Evolutionary conservation across 2,888 invertebrate genomes (phyloP).

Genomic region (Cabera pusaria): DNA sequence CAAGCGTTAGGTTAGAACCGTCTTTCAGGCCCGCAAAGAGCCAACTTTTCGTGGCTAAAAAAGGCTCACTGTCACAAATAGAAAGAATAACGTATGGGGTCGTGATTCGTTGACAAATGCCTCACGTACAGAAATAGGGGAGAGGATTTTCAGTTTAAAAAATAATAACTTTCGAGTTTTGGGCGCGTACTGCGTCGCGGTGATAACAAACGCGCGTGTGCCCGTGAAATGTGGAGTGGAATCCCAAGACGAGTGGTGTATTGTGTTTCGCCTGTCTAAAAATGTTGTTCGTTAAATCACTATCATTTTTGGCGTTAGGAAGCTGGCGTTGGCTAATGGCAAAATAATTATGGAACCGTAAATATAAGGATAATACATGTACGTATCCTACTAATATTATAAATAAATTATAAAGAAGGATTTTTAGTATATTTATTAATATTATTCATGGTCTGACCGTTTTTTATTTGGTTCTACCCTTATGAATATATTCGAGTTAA

Average conservation of each 20-base stretch:
- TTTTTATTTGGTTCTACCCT: too few species aligned
- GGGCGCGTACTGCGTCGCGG: constrained; percentile 37
- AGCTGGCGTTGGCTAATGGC: too few species aligned
- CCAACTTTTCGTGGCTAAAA: constrained; percentile 14
- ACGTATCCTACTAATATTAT: too few species aligned
- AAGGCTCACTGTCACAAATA: constrained; percentile 26
- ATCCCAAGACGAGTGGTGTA: constrained; percentile 14
- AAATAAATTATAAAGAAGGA: too few species aligned
- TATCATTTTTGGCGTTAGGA: too few species aligned
- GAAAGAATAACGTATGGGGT: constrained; percentile 41
- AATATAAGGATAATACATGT: too few species aligned
- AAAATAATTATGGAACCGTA: too few species aligned
- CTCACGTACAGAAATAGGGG: constrained; percentile 43
- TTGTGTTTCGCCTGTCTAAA: constrained; percentile 24
- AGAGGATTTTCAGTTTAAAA: constrained; percentile 48
- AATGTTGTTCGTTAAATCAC: too few species aligned
- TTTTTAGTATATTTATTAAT: too few species aligned
- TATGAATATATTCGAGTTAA: too few species aligned
- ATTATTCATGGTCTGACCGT: too few species aligned
- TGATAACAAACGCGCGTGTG: constrained; percentile 44
- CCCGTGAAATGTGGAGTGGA: constrained; percentile 35
- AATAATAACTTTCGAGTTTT: constrained; percentile 50
- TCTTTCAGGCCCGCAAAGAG: constrained; percentile 5
- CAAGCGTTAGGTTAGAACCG: too few species aligned
- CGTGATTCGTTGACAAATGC: constrained; percentile 66